phyloP scores from a whole-genome alignment of 1,140 invertebrate genomes.

The Caerostris extrusa region DNA sequence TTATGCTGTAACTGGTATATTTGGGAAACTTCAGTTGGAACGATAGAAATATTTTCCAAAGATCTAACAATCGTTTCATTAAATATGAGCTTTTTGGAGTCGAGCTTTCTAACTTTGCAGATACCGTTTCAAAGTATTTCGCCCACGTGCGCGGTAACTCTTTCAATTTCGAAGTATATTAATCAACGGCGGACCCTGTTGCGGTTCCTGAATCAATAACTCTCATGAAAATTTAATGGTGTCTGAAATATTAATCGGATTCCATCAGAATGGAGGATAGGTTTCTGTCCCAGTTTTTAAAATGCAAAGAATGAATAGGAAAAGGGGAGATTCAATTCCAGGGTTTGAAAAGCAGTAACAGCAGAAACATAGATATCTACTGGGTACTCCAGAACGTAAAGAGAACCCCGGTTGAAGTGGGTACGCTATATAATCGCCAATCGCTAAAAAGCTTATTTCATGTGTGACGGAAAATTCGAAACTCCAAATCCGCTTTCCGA shows the following conservation, averaged over 20 bases:
- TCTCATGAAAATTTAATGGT: constrained; percentile 74
- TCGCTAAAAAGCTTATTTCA: constrained; percentile 77
- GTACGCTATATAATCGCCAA: constrained; percentile 74
- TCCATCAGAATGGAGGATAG: constrained; percentile 59
- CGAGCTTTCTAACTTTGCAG: constrained; percentile 9
- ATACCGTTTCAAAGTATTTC: constrained; percentile 34
- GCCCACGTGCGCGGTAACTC: constrained; percentile 30
- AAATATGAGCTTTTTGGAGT: constrained; percentile 45
- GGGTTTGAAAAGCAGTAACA: constrained; percentile 57
- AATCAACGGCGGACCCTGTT: constrained; percentile 47
- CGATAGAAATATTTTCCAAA: not conserved
- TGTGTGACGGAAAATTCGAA: constrained; percentile 76
- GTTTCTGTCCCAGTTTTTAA: constrained; percentile 69
- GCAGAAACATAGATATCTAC: constrained; percentile 59
- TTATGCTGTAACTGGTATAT: constrained; percentile 24
- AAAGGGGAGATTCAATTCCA: constrained; percentile 41
- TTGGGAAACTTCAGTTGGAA: not conserved
- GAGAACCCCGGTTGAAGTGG: constrained; percentile 57
- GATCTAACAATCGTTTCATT: constrained; percentile 50
- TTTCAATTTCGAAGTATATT: constrained; percentile 69
- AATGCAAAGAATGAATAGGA: constrained; percentile 73
- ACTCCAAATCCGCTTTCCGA: constrained; percentile 76
- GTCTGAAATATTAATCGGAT: constrained; percentile 76
- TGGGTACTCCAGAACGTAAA: constrained; percentile 38
- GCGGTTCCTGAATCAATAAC: constrained; percentile 65